A percentile compares a stretch with the other conserved stretches of the same genome.
phyloP scores from a whole-genome alignment of 2,888 invertebrate genomes.

The Bugula neritina region DNA sequence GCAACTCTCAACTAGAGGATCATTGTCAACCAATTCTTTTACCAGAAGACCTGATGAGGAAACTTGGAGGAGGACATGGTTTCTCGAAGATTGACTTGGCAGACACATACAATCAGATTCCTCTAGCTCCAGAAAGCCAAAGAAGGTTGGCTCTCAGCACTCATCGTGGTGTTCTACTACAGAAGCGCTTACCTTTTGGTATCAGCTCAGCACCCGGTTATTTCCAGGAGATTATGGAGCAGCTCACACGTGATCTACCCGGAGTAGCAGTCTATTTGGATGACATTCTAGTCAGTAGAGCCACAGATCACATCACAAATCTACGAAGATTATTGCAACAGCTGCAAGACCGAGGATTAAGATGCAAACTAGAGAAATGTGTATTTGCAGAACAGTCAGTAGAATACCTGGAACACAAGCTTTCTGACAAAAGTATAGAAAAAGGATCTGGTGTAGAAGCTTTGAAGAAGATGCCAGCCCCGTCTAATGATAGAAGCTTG shows the following conservation, averaged over 20 bases:
- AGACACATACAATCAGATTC: constrained; percentile 33
- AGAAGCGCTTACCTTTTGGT: constrained; percentile 35
- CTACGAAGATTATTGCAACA: constrained; percentile 31
- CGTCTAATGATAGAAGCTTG: constrained; percentile 27
- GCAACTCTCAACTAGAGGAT: constrained; percentile 29
- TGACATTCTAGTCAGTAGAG: constrained; percentile 35
- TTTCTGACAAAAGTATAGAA: neutral
- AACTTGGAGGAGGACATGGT: constrained; percentile 29
- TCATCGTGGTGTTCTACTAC: constrained; percentile 34
- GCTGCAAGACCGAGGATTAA: constrained; percentile 29
- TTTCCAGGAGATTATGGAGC: constrained; percentile 35
- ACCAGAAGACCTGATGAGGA: constrained; percentile 30
- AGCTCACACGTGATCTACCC: too few relatives aligned
- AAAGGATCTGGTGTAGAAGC: neutral
- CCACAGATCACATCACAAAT: constrained; percentile 30
- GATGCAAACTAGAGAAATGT: constrained; percentile 27
- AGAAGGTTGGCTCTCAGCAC: constrained; percentile 31
- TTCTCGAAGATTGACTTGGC: constrained; percentile 34
- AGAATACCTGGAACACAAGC: constrained; percentile 26
- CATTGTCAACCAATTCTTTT: constrained; percentile 32
- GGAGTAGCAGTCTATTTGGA: too few relatives aligned
- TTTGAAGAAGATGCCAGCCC: constrained; percentile 28
- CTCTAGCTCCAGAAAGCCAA: constrained; percentile 28
- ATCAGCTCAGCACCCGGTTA: constrained; percentile 34
- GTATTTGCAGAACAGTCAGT: constrained; percentile 27